Evolutionary conservation across 1,140 invertebrate species (phyloP), one percentile per base, ranked within the genome.

Genomic region (Drosophila gunungcola): DNA sequence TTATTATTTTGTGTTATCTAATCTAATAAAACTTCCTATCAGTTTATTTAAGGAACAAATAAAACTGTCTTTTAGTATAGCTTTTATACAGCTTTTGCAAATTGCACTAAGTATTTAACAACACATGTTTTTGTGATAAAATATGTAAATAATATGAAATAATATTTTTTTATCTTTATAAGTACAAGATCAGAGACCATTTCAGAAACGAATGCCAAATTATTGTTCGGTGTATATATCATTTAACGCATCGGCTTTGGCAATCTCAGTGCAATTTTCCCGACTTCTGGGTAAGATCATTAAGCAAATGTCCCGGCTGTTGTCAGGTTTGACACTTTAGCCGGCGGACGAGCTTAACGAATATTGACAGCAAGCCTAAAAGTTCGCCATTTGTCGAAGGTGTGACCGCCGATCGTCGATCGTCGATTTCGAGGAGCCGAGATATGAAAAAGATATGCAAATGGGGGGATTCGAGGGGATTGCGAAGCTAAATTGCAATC

Each of bases 311-410:
- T 89, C 81, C 64, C 69, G 85, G 69, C 80, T 90, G 81, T 89
- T 89, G 85, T 89, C 85, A 89, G 85, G 74, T 60, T 79, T 89
- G 85, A 89, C 85, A 89, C 85, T 90, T 89, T 90, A 90, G 85
- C 85, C 55, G 72, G 65, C 69, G 69, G 83, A 84, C 73, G 84
- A 89, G 85, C 85, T 85, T 89, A 89, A 89, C 85, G 85, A 84
- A 90, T 90, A 89, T 67, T 89, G 85, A 89, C 85, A 89, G 85
- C 85, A 53, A 68, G 73, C 85, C 85, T 78, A 90, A 90, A 85
- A 89, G 85, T 88, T 74, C 48, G 72, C 79, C 83, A 82, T 88
- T 88, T 89, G 79, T 75, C 53, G 32, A 54, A 34, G 53, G 10
- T 32, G 39, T 38, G 61, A 76, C 58, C 58, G 55, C 21, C 13